These are phyloP conservation scores for Lamellibrachia luymesi DNA, from an alignment of 1,140 invertebrate species.

Conservation along the genomic window DNA sequence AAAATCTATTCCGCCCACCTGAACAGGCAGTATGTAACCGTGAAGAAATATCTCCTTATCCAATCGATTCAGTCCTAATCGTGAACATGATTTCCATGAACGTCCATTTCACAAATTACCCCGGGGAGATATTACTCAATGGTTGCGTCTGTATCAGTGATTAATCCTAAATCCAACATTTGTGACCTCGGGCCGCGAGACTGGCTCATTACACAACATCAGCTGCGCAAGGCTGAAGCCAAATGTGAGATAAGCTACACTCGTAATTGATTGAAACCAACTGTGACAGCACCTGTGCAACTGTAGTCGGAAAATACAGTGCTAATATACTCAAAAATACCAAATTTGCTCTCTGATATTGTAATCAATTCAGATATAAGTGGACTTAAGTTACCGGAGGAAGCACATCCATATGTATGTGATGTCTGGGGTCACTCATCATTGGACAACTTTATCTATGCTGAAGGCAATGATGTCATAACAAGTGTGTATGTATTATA, in stretches of 20 bases:
- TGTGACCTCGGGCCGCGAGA: background rate
- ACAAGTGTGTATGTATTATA: too few relatives aligned
- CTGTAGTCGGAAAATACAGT: too few relatives aligned
- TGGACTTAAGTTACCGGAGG: too few relatives aligned
- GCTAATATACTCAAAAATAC: too few relatives aligned
- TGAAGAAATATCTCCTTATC: background rate
- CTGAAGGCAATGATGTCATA: too few relatives aligned
- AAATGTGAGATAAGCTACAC: background rate
- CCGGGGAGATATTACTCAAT: background rate
- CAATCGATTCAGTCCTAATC: background rate
- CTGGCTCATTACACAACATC: background rate
- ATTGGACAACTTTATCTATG: too few relatives aligned
- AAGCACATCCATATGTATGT: too few relatives aligned
- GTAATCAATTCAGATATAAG: too few relatives aligned
- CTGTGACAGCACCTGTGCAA: background rate
- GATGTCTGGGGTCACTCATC: too few relatives aligned
- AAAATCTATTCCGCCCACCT: background rate
- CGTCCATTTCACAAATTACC: background rate
- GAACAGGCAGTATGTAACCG: background rate
- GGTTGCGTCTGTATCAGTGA: background rate
- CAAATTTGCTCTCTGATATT: too few relatives aligned
- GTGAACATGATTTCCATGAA: background rate
- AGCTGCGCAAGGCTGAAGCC: background rate
- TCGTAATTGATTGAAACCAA: background rate
- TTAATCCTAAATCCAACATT: background rate